Conservation (phyloP, 2,888 invertebrate genomes). For the Crepidodera aurea region DNA sequence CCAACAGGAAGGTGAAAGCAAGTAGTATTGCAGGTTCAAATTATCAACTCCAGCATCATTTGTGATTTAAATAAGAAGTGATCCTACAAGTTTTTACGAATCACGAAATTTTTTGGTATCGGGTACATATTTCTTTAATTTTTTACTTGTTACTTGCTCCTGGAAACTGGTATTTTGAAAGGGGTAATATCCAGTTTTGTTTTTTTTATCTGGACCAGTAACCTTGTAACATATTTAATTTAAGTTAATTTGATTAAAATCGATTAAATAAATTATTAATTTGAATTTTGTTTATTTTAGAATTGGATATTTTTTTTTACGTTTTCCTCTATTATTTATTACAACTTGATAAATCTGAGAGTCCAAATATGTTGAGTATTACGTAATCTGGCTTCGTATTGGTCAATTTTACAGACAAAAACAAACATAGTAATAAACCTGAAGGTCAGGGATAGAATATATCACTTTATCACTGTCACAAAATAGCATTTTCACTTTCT, state of each 20-base stretch:
- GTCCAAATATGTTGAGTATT: background rate
- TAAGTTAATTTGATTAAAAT: no score
- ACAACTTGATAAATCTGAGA: background rate
- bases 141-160: conserved; percentile 8
- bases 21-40: background rate
- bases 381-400: background rate
- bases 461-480: background rate
- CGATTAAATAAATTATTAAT: background rate
- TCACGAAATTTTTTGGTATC: conserved; percentile 1
- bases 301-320: background rate
- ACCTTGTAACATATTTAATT: no score
- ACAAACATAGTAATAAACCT: background rate
- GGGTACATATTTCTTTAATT: conserved; percentile 10
- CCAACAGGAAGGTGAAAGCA: background rate
- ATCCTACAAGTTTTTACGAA: conserved; percentile 11
- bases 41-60: background rate
- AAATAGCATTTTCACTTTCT: background rate
- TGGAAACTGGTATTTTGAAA: conserved; percentile 7
- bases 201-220: no score
- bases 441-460: background rate
- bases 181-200: background rate
- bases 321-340: background rate
- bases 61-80: conserved; percentile 16
- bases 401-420: background rate
- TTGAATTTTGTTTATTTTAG: background rate